phyloP scores from a whole-genome alignment of 2,888 invertebrate species.

The Acleris holmiana region DNA sequence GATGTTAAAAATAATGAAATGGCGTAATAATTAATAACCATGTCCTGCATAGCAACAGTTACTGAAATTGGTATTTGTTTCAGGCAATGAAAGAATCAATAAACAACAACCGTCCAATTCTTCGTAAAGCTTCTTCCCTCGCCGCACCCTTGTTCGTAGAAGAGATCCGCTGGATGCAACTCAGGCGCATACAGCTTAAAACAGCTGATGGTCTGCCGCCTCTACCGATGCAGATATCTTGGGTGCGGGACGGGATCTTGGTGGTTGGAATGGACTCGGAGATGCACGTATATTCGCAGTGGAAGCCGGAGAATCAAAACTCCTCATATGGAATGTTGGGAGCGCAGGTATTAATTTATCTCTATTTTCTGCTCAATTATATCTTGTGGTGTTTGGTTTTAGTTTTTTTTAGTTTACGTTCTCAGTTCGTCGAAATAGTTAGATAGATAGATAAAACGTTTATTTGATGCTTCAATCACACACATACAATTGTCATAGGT shows the following conservation, averaged over 20 bases:
- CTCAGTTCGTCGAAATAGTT: neutral
- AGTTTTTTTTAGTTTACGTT: neutral
- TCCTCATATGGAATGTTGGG: conserved; percentile 55
- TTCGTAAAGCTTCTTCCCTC: conserved; percentile 95
- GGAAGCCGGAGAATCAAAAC: conserved; percentile 89
- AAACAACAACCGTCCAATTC: conserved; percentile 91
- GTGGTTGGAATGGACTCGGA: conserved; percentile 99
- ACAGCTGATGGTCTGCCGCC: conserved; percentile 98
- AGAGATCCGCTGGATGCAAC: conserved; percentile 98
- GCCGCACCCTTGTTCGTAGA: conserved; percentile 95
- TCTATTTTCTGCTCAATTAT: neutral
- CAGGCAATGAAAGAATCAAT: conserved; percentile 93
- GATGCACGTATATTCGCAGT: conserved; percentile 99
- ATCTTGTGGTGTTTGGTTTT: too few species aligned
- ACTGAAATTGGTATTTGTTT: conserved; percentile 8
- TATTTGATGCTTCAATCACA: too few species aligned
- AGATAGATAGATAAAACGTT: too few species aligned
- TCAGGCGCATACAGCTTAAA: conserved; percentile 94
- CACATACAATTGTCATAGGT: too few species aligned
- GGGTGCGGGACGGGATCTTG: conserved; percentile 98
- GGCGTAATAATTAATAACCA: too few species aligned
- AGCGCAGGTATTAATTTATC: conserved; percentile 56
- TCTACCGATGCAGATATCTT: conserved; percentile 98
- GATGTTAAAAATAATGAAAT: too few species aligned
- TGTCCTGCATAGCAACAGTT: neutral